Base-by-base conservation (phyloP, 2,113 vertebrate species). In the Cygnus buccinator region DNA sequence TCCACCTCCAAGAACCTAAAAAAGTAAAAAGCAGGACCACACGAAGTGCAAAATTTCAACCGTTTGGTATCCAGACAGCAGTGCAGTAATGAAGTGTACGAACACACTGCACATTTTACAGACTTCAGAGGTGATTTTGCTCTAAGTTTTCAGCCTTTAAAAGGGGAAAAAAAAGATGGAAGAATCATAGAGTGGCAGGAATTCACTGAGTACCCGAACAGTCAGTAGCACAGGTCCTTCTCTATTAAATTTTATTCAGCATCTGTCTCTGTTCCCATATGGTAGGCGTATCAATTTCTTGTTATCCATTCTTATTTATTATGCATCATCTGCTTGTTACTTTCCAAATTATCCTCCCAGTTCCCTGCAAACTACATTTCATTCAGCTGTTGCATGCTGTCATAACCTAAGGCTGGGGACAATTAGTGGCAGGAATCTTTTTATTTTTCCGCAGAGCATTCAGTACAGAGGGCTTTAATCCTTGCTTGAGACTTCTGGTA, bases 231-330 rank as follows among this genome's bases (percentile, higher is more conserved):
- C 29, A 87, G 66, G 23, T 33, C 85, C 44, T 57, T 41, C 48
- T 25, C 76, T 31, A 25, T 52, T 33, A 44, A 37, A 37, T 65
- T 65, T 52, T 19, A 84, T 65, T 81, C 70, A 87, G 61, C 2
- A 1, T 29, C 82, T 3, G 8, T 29, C 90, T 81, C 54, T 17
- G 76, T 48, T 90, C 62, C 90, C 90, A 88, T 87, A 93, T 89
- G 84, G 89, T n/a, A 88, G 90, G 88, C 80, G 76, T 95, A 96
- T 94, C 90, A 84, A 78, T 93, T 96, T 95, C 95, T 95, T 91
- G 77, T 94, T 96, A 95, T 62, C 52, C 82, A 63, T 21, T 63
- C 39, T 89, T 96, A 96, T 94, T 96, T 97, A 96, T 94, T 96
- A 96, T 89, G 84, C 92, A 94, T 93, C 92, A 96, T 87, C 70